Percentiles rank a stretch among this genome's conserved stretches.
Evolutionary conservation across 2,888 invertebrate genomes (phyloP).

Genomic region (Nomada hirtipes): DNA sequence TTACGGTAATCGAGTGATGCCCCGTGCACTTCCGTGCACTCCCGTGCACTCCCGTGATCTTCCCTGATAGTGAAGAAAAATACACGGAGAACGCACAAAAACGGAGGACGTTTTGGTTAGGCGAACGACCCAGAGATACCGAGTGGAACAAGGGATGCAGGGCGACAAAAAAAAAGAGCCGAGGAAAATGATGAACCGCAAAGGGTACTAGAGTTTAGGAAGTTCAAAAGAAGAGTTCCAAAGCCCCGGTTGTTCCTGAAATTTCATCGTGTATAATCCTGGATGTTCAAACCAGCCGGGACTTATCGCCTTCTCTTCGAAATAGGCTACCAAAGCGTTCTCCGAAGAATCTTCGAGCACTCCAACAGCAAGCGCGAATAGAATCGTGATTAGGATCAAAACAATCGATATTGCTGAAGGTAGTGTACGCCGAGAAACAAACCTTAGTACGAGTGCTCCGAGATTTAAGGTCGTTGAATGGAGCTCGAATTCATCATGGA

Average conservation of each 20-base stretch:
- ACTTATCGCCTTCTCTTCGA: constrained; percentile 43
- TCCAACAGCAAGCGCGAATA: constrained; percentile 22
- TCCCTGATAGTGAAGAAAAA: constrained; percentile 49
- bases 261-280: constrained; percentile 20
- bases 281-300: constrained; percentile 30
- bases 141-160: constrained; percentile 1
- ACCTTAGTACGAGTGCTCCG: constrained; percentile 37
- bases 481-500: constrained; percentile 82
- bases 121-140: background rate
- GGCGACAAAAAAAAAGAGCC: background rate
- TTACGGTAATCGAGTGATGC: constrained; percentile 67
- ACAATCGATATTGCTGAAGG: constrained; percentile 7
- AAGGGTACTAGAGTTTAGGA: constrained; percentile 37
- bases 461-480: constrained; percentile 70
- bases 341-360: constrained; percentile 48
- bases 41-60: constrained; percentile 58
- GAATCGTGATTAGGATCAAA: constrained; percentile 33
- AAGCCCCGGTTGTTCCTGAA: constrained; percentile 27
- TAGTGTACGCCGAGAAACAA: constrained; percentile 17
- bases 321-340: constrained; percentile 49
- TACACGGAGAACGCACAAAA: constrained; percentile 38
- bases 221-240: constrained; percentile 19
- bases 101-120: constrained; percentile 56
- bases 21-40: constrained; percentile 60
- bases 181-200: background rate